Conservation (phyloP, 2,113 vertebrate species). For the Elephas maximus region DNA sequence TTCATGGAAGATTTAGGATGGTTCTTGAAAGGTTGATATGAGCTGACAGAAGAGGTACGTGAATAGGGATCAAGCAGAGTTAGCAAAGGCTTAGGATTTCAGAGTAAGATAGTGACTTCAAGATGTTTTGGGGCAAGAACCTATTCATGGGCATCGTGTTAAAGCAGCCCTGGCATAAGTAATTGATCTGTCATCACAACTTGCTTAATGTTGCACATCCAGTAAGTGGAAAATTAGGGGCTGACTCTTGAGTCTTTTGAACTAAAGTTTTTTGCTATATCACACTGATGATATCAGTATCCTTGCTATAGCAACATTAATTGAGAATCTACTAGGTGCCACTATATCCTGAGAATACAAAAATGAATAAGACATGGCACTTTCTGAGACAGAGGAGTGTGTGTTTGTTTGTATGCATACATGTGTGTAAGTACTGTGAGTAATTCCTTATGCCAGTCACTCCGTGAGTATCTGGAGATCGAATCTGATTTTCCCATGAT, state of each 20-base stretch:
- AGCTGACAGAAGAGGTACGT: conserved; percentile 2
- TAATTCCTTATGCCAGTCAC: background rate
- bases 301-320: background rate
- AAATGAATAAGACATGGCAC: background rate
- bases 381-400: background rate
- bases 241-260: background rate
- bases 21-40: conserved; percentile 6
- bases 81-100: conserved; percentile 12
- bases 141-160: background rate
- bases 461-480: background rate
- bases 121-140: conserved; percentile 38
- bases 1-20: background rate
- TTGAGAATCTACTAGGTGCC: background rate
- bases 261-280: conserved; percentile 22
- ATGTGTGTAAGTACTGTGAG: background rate
- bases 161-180: conserved; percentile 3
- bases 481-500: background rate
- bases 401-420: background rate
- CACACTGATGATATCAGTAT: background rate
- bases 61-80: background rate
- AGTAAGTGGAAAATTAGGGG: background rate
- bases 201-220: background rate
- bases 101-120: background rate
- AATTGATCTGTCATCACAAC: background rate
- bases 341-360: background rate